Evolutionary conservation across 1,140 invertebrate species (phyloP).

Genomic region (Lordiphosa stackelbergi): DNA sequence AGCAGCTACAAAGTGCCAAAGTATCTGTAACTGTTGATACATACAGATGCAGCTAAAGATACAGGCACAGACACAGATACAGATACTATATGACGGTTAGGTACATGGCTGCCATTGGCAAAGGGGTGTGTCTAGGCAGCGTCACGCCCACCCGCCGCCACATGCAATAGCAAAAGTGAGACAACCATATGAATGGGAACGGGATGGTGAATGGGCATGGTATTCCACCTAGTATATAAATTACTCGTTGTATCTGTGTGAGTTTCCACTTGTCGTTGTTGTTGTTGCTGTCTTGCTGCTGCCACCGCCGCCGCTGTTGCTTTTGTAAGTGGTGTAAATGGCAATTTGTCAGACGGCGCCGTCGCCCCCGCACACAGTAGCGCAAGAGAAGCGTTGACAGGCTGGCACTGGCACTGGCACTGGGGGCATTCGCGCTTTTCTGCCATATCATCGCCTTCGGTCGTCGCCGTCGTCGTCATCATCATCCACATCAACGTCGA

Average conservation of each 20-base stretch:
- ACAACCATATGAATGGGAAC: slow-evolving; percentile 39
- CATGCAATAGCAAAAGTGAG: slow-evolving; percentile 28
- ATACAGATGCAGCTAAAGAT: slow-evolving; percentile 9
- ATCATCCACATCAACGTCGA: slow-evolving; percentile 46
- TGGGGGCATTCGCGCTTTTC: slow-evolving; percentile 52
- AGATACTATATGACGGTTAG: slow-evolving; percentile 7
- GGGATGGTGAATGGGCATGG: slow-evolving; percentile 6
- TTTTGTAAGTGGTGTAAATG: slow-evolving; percentile 69
- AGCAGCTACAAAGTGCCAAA: slow-evolving; percentile 42
- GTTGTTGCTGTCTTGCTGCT: slow-evolving; percentile 4
- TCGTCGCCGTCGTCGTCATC: slow-evolving; percentile 37
- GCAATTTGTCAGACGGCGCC: slow-evolving; percentile 53
- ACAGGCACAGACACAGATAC: slow-evolving; percentile 2
- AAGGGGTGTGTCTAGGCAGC: slow-evolving; percentile 52
- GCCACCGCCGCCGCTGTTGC: slow-evolving; percentile 26
- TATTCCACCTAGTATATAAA: neutral
- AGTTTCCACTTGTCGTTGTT: slow-evolving; percentile 3
- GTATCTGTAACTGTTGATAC: slow-evolving; percentile 43
- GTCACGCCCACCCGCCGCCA: slow-evolving; percentile 34
- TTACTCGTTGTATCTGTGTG: slow-evolving; percentile 24
- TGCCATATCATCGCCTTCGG: slow-evolving; percentile 63
- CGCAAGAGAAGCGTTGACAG: slow-evolving; percentile 44
- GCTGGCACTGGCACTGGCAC: slow-evolving; percentile 34
- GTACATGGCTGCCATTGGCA: slow-evolving; percentile 56
- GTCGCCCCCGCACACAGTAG: slow-evolving; percentile 58